Evolutionary conservation across 1,140 invertebrate species (phyloP), one percentile per base, ranked within the genome.

Genomic region (Agrypnia vestita): DNA sequence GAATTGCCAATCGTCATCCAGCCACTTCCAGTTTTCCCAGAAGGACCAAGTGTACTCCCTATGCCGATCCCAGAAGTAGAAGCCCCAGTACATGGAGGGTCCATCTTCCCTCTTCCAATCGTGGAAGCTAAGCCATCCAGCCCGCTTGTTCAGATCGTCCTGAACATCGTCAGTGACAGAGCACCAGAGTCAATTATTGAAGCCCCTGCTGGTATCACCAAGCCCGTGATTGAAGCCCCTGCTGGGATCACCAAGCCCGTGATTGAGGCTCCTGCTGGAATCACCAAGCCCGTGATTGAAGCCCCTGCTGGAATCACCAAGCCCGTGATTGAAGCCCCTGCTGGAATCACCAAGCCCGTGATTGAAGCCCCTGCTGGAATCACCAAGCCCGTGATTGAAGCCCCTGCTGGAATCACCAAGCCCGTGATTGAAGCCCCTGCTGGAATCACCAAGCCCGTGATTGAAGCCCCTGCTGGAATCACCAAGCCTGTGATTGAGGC

Each of bases 61-160:
- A 35, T 12, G 21, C 61, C 61, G 4, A 64, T 64, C 15, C 61
- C 61, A 64, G n/a, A n/a, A n/a, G n/a, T n/a, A n/a, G n/a, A n/a
- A n/a, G n/a, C n/a, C n/a, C n/a, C n/a, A n/a, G n/a, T n/a, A 25
- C 19, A 35, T n/a, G n/a, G n/a, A 25, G 35, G 35, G 6, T n/a
- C n/a, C n/a, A 61, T 8, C 9, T 35, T n/a, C 21, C 61, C 43
- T 15, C n/a, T 64, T n/a, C 19, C 19, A 7, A 12, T 15, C 3
- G 51, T 53, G 8, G 51, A 53, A 53, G 51, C 7, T 44, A 17
- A 17, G 13, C 19, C 13, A 7, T 64, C 69, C 46, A 25, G 9
- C 21, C 69, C 69, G 3, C 69, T 72, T 53, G 69, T 72, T 51
- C 69, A 72, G 49, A 72, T 72, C 47, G 51, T 72, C 21, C 17